A percentile compares a stretch with the other conserved stretches of the same genome.
phyloP scores from a whole-genome alignment of 2,888 invertebrate species.

The Xestobium rufovillosum region DNA sequence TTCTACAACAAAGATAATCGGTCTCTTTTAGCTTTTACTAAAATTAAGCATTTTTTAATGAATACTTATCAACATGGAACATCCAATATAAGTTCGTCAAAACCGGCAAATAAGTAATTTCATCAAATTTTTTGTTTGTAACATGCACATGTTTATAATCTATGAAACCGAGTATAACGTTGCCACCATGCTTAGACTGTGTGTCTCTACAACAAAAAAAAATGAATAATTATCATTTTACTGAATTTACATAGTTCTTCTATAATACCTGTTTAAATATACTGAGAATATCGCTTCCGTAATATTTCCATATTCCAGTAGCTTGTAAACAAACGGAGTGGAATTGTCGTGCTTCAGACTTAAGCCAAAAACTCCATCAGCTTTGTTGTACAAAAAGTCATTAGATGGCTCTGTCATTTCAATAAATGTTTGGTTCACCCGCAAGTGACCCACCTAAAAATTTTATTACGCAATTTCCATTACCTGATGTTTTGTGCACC shows the following conservation, averaged over 20 bases:
- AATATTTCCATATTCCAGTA: conserved; percentile 49
- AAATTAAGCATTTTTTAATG: background rate
- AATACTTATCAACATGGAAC: conserved; percentile 57
- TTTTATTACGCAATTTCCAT: too few relatives aligned
- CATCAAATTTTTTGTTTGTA: conserved; percentile 35
- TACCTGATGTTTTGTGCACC: too few relatives aligned
- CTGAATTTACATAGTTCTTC: background rate
- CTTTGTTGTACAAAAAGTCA: conserved; percentile 57
- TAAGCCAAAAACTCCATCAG: conserved; percentile 66
- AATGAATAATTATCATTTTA: conserved; percentile 5
- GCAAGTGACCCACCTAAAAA: conserved; percentile 48
- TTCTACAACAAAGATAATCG: background rate
- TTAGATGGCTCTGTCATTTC: conserved; percentile 61
- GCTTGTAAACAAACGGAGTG: conserved; percentile 58
- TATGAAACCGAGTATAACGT: conserved; percentile 54
- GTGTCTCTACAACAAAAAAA: conserved; percentile 45
- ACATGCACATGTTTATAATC: conserved; percentile 53
- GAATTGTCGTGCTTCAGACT: conserved; percentile 50
- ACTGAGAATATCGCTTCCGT: conserved; percentile 56
- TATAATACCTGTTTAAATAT: conserved; percentile 57
- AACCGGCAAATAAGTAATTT: conserved; percentile 55
- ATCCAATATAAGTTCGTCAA: conserved; percentile 57
- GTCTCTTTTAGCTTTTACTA: background rate
- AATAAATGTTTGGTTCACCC: conserved; percentile 60
- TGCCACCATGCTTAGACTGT: conserved; percentile 48